Base-by-base conservation (phyloP, 2,797 vertebrate genomes). In the Morus bassanus region DNA sequence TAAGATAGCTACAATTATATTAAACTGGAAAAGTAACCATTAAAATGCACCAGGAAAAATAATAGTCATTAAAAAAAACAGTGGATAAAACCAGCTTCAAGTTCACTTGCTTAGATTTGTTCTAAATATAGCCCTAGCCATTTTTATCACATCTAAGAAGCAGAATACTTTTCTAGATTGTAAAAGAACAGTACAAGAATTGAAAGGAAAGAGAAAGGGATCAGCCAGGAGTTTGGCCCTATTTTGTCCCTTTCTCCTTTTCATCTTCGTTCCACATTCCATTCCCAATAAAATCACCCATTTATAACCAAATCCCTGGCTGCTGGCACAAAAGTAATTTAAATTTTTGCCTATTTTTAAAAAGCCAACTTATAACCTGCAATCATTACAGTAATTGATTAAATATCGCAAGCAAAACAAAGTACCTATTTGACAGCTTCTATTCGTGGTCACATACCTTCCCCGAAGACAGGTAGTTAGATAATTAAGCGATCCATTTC, bases 401-500 rank as follows among this genome's bases (percentile, higher is more conserved):
- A 98, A 98, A 80, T 85, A 96, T 95, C 96, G 95, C 84, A 97
- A 97, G 95, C 65, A 96, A 98, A 98, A 96, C 89, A 93, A 95
- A 96, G 95, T 81, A 89, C 91, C 84, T 96, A 54, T 97, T 94
- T 91, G 93, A 96, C 90, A 89, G 95, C 64, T 92, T 81, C 97
- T 74, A 90, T 97, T 97, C 96, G 80, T 17, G 50, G 91, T 63
- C 96, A 72, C 89, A 94, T 76, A 83, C 85, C 94, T 93, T 97
- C 96, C 97, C 97, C 56, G 41, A 97, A 98, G 97, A 97, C 97
- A 98, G 97, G 96, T 96, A 97, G 97, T 92, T 95, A 94, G 89
- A 95, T 97, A 97, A 98, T 98, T 97, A 98, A 97, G 96, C 21
- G 33, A 97, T 97, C 97, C 94, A 96, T 96, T 97, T 96, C 85